Evolutionary conservation across 2,113 vertebrate species (phyloP), one percentile per base, ranked within the genome.

Genomic region (Urocynchramus pylzowi): DNA sequence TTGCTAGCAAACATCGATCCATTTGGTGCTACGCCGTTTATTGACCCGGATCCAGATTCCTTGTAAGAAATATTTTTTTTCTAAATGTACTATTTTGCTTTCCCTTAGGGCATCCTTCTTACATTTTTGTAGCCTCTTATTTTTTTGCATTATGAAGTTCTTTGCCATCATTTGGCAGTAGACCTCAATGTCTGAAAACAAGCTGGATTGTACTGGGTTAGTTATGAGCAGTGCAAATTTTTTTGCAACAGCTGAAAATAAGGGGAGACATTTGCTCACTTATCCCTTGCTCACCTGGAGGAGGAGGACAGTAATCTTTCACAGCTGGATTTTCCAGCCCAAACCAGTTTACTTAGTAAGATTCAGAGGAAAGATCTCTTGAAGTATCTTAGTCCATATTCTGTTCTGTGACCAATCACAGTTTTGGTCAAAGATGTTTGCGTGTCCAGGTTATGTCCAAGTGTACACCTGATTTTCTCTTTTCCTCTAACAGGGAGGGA

Each of bases 1-100:
- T 98, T 99, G 76, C 97, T 99, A 87, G 99, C 99, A 79, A 99
- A 99, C 96, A 99, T 99, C 13, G 99, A 99, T 97, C 99, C 99
- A 11, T 99, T 99, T 68, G 99, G 99, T 89, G 99, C 99, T 89
- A 99, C 99, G 0, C 99, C 99, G 7, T 99, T 99, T 97, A 99
- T 99, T 83, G 99, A 99, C 97, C 99, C 99, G 6, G 99, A 99
- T 97, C 98, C 99, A 87, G 99, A 99, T 96, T 99, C 98, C 4
- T 81, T 99, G 99, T 99, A 98, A 99, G 99, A 92, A 97, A 93
- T 60, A 7, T 12, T 30, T 67, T 73, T 86, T 91, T 89, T 11
- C 50, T 31, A 33, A 73, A 71, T 86, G 4, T 54, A 71, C 71
- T 64, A 2, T 50, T 94, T 85, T 87, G 22, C 35, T 75, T 74